Evolutionary conservation across 2,797 vertebrate genomes (phyloP).

Genomic region (Falco columbarius): DNA sequence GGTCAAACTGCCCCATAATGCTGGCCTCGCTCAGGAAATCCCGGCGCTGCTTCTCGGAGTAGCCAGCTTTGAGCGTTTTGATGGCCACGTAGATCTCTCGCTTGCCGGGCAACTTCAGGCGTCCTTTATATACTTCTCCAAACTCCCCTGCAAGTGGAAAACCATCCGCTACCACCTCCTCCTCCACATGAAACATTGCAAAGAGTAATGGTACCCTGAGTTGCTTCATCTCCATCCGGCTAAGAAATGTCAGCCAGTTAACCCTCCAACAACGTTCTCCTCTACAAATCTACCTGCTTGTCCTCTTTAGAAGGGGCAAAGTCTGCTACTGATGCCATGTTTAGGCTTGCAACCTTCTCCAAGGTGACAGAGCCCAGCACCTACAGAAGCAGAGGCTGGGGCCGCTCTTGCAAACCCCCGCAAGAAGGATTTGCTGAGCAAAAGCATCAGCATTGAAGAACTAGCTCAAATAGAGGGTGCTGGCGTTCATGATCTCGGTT

Average conservation of each 20-base stretch:
- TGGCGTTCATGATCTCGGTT: accelerated
- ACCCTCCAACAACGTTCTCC: accelerated
- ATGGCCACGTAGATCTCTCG: conserved; percentile 97
- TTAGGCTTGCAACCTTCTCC: background rate
- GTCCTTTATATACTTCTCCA: conserved; percentile 97
- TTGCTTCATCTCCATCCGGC: background rate
- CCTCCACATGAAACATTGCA: background rate
- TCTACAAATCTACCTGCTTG: background rate
- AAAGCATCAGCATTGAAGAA: background rate
- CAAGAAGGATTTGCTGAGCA: background rate
- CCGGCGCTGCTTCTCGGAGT: conserved; percentile 94
- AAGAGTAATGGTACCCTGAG: background rate
- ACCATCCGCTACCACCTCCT: background rate
- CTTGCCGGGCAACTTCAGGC: conserved; percentile 95
- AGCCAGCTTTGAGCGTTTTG: conserved; percentile 96
- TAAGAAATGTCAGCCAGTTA: background rate
- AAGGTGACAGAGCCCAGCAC: background rate
- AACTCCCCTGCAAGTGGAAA: conserved; percentile 88
- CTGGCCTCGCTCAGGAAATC: conserved; percentile 98
- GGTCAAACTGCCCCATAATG: conserved; percentile 99
- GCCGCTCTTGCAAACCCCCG: accelerated
- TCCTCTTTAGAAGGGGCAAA: background rate
- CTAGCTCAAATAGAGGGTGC: background rate
- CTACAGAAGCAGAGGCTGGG: background rate
- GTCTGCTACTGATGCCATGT: background rate